A percentile compares a stretch with the other conserved stretches of the same genome.
Evolutionary conservation across 2,888 invertebrate species (phyloP).

Genomic region (Drosophila cracens): DNA sequence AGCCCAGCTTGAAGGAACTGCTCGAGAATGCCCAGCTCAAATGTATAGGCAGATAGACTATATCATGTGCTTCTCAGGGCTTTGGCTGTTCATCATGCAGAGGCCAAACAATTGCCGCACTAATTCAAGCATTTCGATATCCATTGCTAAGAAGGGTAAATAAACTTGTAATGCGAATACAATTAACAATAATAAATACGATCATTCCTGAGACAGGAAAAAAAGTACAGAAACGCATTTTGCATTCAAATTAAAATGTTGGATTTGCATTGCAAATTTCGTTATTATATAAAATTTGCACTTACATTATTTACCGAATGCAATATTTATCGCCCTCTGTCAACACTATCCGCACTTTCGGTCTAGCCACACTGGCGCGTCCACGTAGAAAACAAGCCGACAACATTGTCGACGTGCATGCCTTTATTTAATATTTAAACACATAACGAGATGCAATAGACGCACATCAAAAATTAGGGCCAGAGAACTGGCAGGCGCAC

Average conservation of each 20-base stretch:
- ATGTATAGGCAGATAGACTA: conserved; percentile 34
- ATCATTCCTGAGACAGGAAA: neutral
- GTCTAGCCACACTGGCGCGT: conserved; percentile 59
- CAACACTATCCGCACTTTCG: conserved; percentile 15
- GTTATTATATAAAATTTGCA: neutral
- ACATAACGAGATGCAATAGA: conserved; percentile 56
- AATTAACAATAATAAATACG: neutral
- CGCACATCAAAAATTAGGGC: conserved; percentile 21
- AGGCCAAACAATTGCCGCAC: neutral
- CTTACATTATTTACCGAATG: neutral
- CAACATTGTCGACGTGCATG: conserved; percentile 60
- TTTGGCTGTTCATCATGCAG: conserved; percentile 33
- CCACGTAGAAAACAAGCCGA: conserved; percentile 77
- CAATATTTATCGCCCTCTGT: conserved; percentile 15
- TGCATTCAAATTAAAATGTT: neutral
- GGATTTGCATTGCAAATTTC: neutral
- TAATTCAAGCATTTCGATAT: neutral
- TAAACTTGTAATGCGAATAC: neutral
- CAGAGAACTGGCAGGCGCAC: conserved; percentile 46
- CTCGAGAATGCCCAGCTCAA: conserved; percentile 19
- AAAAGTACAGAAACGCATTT: neutral
- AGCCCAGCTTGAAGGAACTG: conserved; percentile 49
- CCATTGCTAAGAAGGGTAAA: neutral
- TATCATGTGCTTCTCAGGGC: conserved; percentile 33
- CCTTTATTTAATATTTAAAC: conserved; percentile 47